Conservation (phyloP, 2,888 invertebrate species). For the Pyrrhosoma nymphula region DNA sequence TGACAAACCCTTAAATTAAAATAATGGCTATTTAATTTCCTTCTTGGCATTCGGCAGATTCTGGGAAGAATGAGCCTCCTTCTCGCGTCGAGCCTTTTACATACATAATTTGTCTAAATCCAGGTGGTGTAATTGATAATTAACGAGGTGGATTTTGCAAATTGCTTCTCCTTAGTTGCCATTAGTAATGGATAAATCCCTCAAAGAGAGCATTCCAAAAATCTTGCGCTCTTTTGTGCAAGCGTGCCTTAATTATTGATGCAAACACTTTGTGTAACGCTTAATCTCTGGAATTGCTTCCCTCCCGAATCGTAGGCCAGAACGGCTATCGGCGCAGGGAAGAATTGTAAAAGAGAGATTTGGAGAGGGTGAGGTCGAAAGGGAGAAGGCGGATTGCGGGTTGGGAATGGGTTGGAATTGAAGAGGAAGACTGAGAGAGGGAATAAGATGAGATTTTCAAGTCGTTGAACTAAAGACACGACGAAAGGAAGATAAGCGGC, state of each 20-base stretch:
- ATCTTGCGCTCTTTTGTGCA: background rate
- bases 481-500: conserved; percentile 20
- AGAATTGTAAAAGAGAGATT: background rate
- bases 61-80: no score
- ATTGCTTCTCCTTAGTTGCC: no score
- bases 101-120: no score
- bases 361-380: background rate
- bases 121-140: no score
- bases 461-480: conserved; percentile 19
- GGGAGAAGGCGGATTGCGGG: background rate
- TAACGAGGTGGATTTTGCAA: no score
- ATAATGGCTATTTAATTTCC: no score
- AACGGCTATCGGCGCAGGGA: background rate
- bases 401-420: background rate
- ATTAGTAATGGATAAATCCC: no score
- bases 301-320: background rate
- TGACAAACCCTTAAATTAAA: no score
- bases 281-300: background rate
- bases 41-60: no score
- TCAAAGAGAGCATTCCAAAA: no score
- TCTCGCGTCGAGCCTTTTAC: no score
- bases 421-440: background rate
- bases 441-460: conserved; percentile 22
- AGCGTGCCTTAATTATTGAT: background rate
- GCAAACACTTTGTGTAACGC: background rate